A percentile compares a stretch with the other conserved stretches of the same genome.
Conservation (phyloP, 1,140 invertebrate species). For the Dryas iulia region DNA sequence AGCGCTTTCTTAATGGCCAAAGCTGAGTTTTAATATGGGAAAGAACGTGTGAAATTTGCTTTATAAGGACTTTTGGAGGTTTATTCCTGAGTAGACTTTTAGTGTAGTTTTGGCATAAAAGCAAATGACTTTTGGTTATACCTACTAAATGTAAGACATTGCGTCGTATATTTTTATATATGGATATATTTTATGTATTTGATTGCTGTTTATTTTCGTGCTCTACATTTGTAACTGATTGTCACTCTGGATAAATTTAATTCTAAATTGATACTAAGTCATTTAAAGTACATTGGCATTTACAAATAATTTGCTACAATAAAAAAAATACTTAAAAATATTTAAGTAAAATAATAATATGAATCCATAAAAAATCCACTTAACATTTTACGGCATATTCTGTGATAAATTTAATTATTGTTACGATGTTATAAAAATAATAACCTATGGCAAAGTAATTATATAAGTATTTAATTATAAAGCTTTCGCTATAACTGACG, state of each 20-base stretch:
- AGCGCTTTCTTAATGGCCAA: constrained; percentile 17
- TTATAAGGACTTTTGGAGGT: background rate
- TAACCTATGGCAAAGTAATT: background rate
- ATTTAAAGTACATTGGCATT: too few species aligned
- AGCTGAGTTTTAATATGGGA: constrained; percentile 21
- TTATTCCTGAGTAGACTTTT: background rate
- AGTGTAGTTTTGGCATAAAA: background rate
- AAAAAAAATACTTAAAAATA: too few species aligned
- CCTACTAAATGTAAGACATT: background rate
- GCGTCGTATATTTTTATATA: too few species aligned
- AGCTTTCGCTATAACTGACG: background rate
- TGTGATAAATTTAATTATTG: background rate
- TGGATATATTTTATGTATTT: too few species aligned
- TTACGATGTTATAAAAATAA: background rate
- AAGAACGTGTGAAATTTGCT: constrained; percentile 9
- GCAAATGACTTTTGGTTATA: background rate
- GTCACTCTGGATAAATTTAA: too few species aligned
- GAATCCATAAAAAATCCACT: background rate
- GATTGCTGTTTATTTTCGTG: too few species aligned
- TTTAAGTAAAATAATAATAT: background rate
- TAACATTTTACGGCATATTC: background rate
- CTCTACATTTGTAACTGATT: too few species aligned
- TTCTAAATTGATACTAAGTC: too few species aligned
- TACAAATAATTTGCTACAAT: too few species aligned
- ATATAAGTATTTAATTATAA: background rate